These are phyloP conservation scores for Orthosia gracilis DNA, from an alignment of 2,888 invertebrate genomes.

Conservation along the genomic window DNA sequence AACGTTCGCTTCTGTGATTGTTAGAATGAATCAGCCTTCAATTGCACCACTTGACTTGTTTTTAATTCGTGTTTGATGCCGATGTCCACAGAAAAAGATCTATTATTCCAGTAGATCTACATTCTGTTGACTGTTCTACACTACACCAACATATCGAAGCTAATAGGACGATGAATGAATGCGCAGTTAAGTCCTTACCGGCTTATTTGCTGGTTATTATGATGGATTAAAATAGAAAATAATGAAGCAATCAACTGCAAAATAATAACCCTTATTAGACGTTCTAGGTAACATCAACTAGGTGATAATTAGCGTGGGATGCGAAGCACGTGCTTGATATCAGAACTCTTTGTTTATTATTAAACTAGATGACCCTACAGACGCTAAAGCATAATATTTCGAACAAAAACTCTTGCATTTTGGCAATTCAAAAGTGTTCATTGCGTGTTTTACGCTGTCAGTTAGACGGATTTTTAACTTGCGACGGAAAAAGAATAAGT, in stretches of 20 bases:
- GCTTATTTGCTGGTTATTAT: conserved; percentile 35
- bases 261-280: conserved; percentile 41
- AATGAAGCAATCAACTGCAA: conserved; percentile 51
- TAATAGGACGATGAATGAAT: conserved; percentile 2
- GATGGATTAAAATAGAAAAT: conserved; percentile 33
- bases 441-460: too few species aligned
- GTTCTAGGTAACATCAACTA: conserved; percentile 22
- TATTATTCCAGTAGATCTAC: not conserved
- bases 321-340: conserved; percentile 30
- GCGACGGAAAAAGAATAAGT: too few species aligned
- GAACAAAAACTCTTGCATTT: too few species aligned
- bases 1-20: too few species aligned
- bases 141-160: too few species aligned
- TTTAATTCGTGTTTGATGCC: not conserved
- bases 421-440: too few species aligned
- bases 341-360: conserved; percentile 10
- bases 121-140: not conserved
- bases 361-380: not conserved
- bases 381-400: too few species aligned
- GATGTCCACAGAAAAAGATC: not conserved
- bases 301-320: conserved; percentile 52
- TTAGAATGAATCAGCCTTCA: too few species aligned
- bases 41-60: too few species aligned
- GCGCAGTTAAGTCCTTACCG: conserved; percentile 8
- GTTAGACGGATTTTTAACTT: too few species aligned